A percentile compares a stretch with the other conserved stretches of the same genome.
These are phyloP conservation scores for Dryobota labecula DNA, from an alignment of 2,888 invertebrate species.

Conservation along the genomic window DNA sequence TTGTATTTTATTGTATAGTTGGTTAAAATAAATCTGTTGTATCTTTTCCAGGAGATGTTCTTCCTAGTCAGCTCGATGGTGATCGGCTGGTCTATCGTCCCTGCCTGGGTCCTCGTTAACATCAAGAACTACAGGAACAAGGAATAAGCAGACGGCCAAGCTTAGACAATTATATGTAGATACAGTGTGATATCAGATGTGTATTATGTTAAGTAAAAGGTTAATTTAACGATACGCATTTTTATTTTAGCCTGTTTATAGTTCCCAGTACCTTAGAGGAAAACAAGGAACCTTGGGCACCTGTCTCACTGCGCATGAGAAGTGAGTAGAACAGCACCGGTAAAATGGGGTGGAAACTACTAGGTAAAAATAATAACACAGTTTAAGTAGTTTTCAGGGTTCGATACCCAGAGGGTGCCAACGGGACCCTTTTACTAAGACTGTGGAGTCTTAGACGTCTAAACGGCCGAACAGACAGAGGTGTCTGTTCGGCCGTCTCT, in stretches of 20 bases:
- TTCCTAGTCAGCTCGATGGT: slow-evolving; percentile 78
- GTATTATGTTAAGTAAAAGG: slow-evolving; percentile 68
- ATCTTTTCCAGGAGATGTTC: slow-evolving; percentile 79
- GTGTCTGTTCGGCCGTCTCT: too few species aligned
- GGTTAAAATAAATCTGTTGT: background rate
- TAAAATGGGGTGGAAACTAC: too few species aligned
- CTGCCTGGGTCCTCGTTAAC: slow-evolving; percentile 84
- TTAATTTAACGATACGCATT: slow-evolving; percentile 64
- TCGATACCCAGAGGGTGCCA: too few species aligned
- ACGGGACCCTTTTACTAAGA: too few species aligned
- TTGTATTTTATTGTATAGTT: background rate
- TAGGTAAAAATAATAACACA: too few species aligned
- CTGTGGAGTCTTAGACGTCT: too few species aligned
- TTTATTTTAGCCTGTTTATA: slow-evolving; percentile 25
- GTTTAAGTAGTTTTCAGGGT: too few species aligned
- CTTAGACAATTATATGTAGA: slow-evolving; percentile 46
- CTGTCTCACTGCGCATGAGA: too few species aligned
- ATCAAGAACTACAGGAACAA: slow-evolving; percentile 83
- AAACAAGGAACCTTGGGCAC: too few species aligned
- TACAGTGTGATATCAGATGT: slow-evolving; percentile 43
- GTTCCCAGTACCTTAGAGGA: too few species aligned
- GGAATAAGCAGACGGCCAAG: slow-evolving; percentile 66
- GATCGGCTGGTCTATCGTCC: slow-evolving; percentile 80
- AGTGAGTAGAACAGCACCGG: too few species aligned
- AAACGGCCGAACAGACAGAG: too few species aligned